These are phyloP conservation scores for Myotis pilosus DNA, from an alignment of 2,797 vertebrate species.

Conservation along the genomic window DNA sequence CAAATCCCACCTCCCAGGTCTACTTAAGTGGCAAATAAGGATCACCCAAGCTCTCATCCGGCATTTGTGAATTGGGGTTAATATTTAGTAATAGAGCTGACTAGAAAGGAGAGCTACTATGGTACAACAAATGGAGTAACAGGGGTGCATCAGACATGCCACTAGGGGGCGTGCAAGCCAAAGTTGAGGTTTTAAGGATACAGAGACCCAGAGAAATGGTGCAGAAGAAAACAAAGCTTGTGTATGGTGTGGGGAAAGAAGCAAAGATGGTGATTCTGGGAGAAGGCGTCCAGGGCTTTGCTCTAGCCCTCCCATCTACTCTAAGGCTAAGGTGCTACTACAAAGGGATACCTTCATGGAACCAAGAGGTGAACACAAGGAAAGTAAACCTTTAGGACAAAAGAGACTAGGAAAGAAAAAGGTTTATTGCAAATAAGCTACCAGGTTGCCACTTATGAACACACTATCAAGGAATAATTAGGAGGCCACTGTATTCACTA, in stretches of 20 bases:
- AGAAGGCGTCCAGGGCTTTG: background rate
- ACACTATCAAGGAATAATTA: background rate
- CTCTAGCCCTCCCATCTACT: background rate
- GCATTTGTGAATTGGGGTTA: background rate
- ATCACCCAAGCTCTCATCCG: background rate
- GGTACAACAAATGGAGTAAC: background rate
- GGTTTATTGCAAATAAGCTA: background rate
- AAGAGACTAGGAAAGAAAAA: background rate
- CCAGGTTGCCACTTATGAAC: background rate
- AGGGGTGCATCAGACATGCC: slow-evolving; percentile 43
- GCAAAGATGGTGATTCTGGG: background rate
- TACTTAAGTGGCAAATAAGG: slow-evolving; percentile 21
- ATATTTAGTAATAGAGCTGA: background rate
- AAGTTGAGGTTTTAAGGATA: slow-evolving; percentile 43
- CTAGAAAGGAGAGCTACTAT: background rate
- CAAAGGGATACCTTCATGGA: background rate
- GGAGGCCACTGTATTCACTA: background rate
- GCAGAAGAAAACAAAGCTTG: slow-evolving; percentile 22
- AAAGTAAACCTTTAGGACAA: background rate
- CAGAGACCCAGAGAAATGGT: background rate
- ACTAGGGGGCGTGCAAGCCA: slow-evolving; percentile 69
- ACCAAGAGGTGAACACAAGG: slow-evolving; percentile 13
- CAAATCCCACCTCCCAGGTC: background rate
- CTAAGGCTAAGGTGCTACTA: background rate
- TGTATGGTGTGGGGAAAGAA: background rate